phyloP scores from a whole-genome alignment of 1,140 invertebrate genomes.

The Calliphora vicina region DNA sequence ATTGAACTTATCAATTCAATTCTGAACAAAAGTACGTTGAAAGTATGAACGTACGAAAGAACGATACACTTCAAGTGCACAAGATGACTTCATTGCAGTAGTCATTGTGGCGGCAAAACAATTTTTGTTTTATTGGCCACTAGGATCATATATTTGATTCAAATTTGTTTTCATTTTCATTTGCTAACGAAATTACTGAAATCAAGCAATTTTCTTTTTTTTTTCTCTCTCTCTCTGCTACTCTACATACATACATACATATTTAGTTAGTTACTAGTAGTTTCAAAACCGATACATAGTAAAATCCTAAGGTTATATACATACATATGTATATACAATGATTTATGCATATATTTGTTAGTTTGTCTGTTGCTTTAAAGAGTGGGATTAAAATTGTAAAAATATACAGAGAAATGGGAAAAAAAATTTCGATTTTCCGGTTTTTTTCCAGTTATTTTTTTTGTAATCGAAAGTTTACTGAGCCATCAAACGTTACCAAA shows the following conservation, averaged over 20 bases:
- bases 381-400: background rate
- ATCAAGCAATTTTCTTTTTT: too few species aligned
- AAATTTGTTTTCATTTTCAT: background rate
- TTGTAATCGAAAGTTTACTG: background rate
- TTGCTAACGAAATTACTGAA: background rate
- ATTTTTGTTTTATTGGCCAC: background rate
- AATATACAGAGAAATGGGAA: background rate
- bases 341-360: too few species aligned
- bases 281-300: too few species aligned
- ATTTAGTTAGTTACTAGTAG: too few species aligned
- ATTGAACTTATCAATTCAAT: background rate
- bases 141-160: background rate
- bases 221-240: too few species aligned
- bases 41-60: background rate
- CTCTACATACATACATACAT: too few species aligned
- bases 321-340: too few species aligned
- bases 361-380: background rate
- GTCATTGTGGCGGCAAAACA: conserved; percentile 12
- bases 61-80: background rate
- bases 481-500: background rate
- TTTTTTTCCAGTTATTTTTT: background rate
- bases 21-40: background rate
- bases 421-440: background rate
- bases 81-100: background rate
- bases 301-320: too few species aligned